Evolutionary conservation across 2,888 invertebrate genomes (phyloP).

Genomic region (Stenodera caucasica): DNA sequence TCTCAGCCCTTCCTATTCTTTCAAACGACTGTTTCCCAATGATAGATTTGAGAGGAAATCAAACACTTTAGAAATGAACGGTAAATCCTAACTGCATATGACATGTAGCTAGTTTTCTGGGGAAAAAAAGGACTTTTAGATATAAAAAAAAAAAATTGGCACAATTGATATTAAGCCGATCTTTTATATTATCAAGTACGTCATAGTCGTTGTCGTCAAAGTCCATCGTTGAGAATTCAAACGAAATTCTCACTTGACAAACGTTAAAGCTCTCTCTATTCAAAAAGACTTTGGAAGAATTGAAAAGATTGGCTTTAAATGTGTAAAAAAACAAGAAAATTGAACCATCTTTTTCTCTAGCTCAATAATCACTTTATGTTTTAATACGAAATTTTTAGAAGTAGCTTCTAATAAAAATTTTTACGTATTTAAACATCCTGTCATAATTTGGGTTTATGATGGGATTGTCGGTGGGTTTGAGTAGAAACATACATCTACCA

Average conservation of each 20-base stretch:
- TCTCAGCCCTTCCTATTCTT: not conserved
- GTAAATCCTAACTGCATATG: constrained; percentile 1
- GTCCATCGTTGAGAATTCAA: not conserved
- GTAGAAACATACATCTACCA: not conserved
- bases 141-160: not conserved
- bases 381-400: not conserved
- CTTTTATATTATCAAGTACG: not conserved
- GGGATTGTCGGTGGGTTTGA: constrained; percentile 24
- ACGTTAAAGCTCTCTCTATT: not conserved
- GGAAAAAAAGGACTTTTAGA: too few species aligned
- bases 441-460: constrained; percentile 32
- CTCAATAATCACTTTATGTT: not conserved
- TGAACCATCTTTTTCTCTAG: not conserved
- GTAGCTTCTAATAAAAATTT: constrained; percentile 21
- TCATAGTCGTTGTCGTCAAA: not conserved
- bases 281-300: not conserved
- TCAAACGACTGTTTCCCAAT: not conserved
- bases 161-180: not conserved
- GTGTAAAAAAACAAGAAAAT: not conserved
- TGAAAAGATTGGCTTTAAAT: not conserved
- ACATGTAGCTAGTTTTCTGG: not conserved
- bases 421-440: constrained; percentile 32
- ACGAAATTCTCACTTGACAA: constrained; percentile 4
- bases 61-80: constrained; percentile 3
- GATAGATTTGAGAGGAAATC: not conserved